Conservation (phyloP, 1,140 invertebrate species). For the Rhopalosiphum padi region DNA sequence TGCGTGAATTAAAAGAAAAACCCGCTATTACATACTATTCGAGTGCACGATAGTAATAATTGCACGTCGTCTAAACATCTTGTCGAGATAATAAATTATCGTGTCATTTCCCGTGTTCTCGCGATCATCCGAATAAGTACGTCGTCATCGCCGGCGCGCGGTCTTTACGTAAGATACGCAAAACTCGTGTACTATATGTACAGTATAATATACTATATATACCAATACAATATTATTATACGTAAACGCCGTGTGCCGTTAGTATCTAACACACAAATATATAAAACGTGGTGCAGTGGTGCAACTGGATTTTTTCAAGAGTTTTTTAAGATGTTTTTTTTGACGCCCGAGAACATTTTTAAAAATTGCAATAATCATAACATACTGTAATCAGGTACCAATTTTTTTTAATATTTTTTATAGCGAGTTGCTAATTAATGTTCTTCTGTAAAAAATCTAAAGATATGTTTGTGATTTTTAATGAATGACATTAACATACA, state of each 20-base stretch:
- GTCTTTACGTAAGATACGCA: not conserved
- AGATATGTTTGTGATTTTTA: not conserved
- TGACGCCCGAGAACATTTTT: not conserved
- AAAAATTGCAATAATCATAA: too few species aligned
- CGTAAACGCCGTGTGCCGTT: not conserved
- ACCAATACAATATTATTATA: not conserved
- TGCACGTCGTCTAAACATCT: not conserved
- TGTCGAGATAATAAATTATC: not conserved
- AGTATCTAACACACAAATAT: not conserved
- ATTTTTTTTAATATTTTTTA: not conserved
- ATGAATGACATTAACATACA: not conserved
- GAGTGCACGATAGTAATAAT: not conserved
- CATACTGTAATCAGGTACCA: too few species aligned
- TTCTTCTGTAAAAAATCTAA: not conserved
- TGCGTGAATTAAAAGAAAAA: not conserved
- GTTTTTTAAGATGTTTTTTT: not conserved
- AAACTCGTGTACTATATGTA: not conserved
- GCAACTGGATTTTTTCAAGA: not conserved
- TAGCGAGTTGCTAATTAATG: not conserved
- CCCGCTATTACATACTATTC: not conserved
- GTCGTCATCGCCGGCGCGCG: not conserved
- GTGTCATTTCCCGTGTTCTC: conserved; percentile 4
- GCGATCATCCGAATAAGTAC: not conserved
- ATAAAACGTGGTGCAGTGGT: too few species aligned
- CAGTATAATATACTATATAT: too few species aligned